Percentiles rank a stretch among this genome's conserved stretches.
Conservation (phyloP, 2,113 vertebrate species). For the Mandrillus leucophaeus region DNA sequence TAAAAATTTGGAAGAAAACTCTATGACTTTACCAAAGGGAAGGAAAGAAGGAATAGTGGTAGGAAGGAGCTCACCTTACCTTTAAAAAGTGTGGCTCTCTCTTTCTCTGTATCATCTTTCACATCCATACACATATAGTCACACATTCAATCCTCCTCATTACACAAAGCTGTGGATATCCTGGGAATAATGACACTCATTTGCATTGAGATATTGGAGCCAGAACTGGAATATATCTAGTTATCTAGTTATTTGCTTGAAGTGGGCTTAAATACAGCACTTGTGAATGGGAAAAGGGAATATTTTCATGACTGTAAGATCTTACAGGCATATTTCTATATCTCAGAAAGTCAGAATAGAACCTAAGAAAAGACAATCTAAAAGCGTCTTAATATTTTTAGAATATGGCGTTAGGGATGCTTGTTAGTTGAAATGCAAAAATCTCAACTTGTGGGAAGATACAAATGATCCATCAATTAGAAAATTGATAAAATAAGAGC, state of each 20-base stretch:
- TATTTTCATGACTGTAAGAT: not conserved
- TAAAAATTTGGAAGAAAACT: not conserved
- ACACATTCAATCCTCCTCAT: not conserved
- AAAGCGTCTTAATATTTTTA: not conserved
- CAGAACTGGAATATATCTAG: not conserved
- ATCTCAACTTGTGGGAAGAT: not conserved
- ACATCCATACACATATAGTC: not conserved
- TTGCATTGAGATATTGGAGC: not conserved
- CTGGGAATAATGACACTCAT: not conserved
- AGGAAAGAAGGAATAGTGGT: not conserved
- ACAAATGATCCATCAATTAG: not conserved
- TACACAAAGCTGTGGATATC: not conserved
- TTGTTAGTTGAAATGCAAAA: not conserved
- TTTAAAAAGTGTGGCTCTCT: not conserved
- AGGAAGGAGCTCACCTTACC: not conserved
- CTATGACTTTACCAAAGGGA: not conserved
- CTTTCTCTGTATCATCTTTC: not conserved
- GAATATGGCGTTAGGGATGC: not conserved
- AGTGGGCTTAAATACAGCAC: not conserved
- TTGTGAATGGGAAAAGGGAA: not conserved
- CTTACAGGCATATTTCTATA: not conserved
- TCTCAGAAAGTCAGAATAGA: not conserved
- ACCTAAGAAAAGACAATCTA: not conserved
- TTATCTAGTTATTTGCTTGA: not conserved
- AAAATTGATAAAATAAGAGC: conserved; percentile 2